Evolutionary conservation across 2,797 vertebrate species (phyloP), one percentile per base, ranked within the genome.

Genomic region (Silurus lanzhouensis): DNA sequence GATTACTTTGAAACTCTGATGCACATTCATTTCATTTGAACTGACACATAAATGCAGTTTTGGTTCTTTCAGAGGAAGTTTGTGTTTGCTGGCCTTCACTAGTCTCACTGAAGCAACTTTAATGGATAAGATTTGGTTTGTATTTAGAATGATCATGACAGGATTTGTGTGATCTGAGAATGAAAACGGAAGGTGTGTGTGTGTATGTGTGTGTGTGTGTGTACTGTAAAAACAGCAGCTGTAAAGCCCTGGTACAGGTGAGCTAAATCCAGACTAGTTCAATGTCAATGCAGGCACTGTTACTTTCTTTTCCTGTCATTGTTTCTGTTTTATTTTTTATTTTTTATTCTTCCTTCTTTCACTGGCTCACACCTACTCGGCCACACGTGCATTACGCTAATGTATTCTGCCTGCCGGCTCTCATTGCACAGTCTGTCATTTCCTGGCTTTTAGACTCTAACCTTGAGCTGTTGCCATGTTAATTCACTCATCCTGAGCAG

Each of bases 201-300:
- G n/a, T n/a, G n/a, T n/a, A n/a, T n/a, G 14, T 9, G 25, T 6
- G 67, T 70, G 67, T 68, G 66, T 68, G 71, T 75, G 46, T 22
- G 15, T 22, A n/a, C 27, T 58, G 10, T 60, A 78, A 80, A 46
- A 60, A 80, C 13, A 25, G 38, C 58, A 22, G 60, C 77, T 48
- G n/a, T 13, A 52, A 80, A 48, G 60, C 38, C 22, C 60, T 80
- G 61, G 58, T 80, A 61, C 78, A 63, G 58, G 60, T 80, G 20
- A 66, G 64, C 48, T 64, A 80, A 80, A 64, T 80, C 78, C 61
- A 25, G 78, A 48, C 61, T 64, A 66, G 78, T 80, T 66, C 78
- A 80, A 38, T 80, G 78, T 64, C 78, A 48, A 38, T 64, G 60
- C 60, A 64, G 78, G 61, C 60, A n/a, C 22, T 27, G 7, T 80